Evolutionary conservation across 2,113 vertebrate genomes (phyloP).

Genomic region (human): DNA sequence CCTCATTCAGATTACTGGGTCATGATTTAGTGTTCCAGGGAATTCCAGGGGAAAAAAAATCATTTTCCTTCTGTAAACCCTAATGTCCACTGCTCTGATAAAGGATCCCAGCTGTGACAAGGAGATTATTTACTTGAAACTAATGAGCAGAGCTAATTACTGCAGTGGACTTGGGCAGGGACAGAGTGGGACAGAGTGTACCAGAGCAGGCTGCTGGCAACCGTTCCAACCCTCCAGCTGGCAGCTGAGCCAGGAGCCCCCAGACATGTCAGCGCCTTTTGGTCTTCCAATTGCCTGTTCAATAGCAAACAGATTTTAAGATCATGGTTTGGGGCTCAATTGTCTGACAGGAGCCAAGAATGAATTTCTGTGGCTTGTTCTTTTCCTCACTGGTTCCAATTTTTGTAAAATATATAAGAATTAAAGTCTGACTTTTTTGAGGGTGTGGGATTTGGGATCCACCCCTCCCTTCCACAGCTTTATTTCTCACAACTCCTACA

Average conservation of each 20-base stretch:
- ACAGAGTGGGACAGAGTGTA: constrained; percentile 74
- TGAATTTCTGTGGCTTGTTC: constrained; percentile 64
- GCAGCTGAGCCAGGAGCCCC: neutral
- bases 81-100: constrained; percentile 52
- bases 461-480: neutral
- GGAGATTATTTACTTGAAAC: constrained; percentile 69
- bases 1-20: neutral
- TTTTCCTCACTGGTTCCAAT: constrained; percentile 38
- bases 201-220: constrained; percentile 50
- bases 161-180: constrained; percentile 46
- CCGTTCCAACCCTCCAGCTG: neutral
- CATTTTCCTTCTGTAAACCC: neutral
- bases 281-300: neutral
- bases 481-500: neutral
- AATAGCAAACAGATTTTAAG: constrained; percentile 27
- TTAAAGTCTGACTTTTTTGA: constrained; percentile 15
- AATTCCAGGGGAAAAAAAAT: neutral
- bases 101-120: constrained; percentile 71
- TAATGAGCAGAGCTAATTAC: constrained; percentile 74
- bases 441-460: constrained; percentile 1
- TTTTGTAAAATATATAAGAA: neutral
- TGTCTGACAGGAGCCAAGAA: constrained; percentile 49
- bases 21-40: constrained; percentile 30
- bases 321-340: neutral
- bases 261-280: neutral